Conservation (phyloP, 2,113 vertebrate genomes). For the Festucalex cinctus region DNA sequence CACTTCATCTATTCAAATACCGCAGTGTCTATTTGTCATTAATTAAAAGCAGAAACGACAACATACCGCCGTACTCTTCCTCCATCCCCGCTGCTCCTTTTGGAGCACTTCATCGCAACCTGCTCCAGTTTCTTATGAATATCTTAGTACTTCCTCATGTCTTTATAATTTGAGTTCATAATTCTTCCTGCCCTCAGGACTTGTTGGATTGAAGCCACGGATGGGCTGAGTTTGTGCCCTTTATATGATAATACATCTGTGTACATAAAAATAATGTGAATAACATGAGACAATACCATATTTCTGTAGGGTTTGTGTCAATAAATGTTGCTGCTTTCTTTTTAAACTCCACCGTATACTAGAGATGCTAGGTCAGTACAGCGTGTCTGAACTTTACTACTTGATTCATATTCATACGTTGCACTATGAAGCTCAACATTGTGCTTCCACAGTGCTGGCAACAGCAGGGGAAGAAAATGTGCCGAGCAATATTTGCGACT, state of each 20-base stretch:
- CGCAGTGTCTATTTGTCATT: conserved; percentile 14
- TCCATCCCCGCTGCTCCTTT: not conserved
- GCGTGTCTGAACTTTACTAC: not conserved
- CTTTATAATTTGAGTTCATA: conserved; percentile 39
- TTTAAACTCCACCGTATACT: not conserved
- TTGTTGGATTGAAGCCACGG: not conserved
- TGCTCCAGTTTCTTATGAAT: conserved; percentile 36
- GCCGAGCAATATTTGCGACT: conserved; percentile 7
- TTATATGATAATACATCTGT: conserved; percentile 42
- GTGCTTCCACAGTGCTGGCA: not conserved
- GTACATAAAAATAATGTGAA: not conserved
- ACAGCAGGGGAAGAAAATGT: not conserved
- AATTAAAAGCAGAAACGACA: conserved; percentile 42
- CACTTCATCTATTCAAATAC: conserved; percentile 33
- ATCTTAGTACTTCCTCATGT: conserved; percentile 27
- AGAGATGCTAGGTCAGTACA: not conserved
- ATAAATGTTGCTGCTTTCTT: not conserved
- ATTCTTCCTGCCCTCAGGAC: conserved; percentile 25
- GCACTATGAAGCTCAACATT: not conserved
- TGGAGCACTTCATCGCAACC: conserved; percentile 20
- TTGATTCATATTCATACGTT: not conserved
- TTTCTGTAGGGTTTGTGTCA: not conserved
- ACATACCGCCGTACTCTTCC: conserved; percentile 1
- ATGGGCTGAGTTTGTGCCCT: conserved; percentile 5
- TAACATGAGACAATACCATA: not conserved